These are phyloP conservation scores for Drosophila saltans DNA, from an alignment of 1,140 invertebrate genomes.

Conservation along the genomic window DNA sequence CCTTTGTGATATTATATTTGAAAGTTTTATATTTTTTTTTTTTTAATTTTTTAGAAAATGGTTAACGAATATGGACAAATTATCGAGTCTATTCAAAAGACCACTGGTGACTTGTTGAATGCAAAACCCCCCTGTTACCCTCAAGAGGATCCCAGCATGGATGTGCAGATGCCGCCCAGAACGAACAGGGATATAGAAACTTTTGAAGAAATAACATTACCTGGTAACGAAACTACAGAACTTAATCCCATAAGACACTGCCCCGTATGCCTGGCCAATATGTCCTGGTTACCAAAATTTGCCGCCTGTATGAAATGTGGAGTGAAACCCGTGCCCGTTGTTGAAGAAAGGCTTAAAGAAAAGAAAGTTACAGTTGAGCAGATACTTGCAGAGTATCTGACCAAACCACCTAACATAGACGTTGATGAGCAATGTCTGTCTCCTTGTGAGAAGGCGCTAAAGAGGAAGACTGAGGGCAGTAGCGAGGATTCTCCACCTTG, in stretches of 20 bases:
- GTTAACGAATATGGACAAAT: slow-evolving; percentile 47
- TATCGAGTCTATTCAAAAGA: slow-evolving; percentile 39
- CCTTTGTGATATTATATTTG: neutral
- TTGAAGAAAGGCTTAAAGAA: slow-evolving; percentile 39
- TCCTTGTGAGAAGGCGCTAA: slow-evolving; percentile 15
- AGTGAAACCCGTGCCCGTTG: slow-evolving; percentile 50
- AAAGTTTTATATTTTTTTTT: neutral
- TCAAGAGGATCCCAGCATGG: neutral
- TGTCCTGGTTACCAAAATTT: slow-evolving; percentile 72
- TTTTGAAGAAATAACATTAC: slow-evolving; percentile 8
- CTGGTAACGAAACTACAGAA: slow-evolving; percentile 22
- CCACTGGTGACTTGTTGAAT: neutral
- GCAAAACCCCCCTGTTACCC: slow-evolving; percentile 26
- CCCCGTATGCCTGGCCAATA: slow-evolving; percentile 65
- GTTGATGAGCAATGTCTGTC: slow-evolving; percentile 24
- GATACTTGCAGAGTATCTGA: slow-evolving; percentile 56
- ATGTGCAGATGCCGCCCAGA: slow-evolving; percentile 10
- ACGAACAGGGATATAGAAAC: no score
- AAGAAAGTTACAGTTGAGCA: slow-evolving; percentile 56
- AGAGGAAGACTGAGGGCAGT: neutral
- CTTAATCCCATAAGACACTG: slow-evolving; percentile 61
- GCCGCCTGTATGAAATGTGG: slow-evolving; percentile 65
- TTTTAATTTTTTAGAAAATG: slow-evolving; percentile 43
- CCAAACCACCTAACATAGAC: slow-evolving; percentile 10
- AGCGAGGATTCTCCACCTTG: slow-evolving; percentile 44